phyloP scores from a whole-genome alignment of 1,140 invertebrate species.

The Varroa destructor region DNA sequence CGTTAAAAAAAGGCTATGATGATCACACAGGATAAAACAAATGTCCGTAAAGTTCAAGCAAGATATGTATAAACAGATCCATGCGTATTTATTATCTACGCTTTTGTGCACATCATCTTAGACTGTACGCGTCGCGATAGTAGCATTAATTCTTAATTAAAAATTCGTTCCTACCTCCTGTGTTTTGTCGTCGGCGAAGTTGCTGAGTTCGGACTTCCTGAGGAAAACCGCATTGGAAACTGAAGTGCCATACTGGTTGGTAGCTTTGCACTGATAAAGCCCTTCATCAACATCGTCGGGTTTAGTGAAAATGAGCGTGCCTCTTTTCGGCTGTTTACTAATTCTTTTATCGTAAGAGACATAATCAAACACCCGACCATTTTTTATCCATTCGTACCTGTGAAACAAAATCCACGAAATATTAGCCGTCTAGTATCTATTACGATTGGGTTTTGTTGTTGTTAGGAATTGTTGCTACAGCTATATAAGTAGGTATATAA shows the following conservation, averaged over 20 bases:
- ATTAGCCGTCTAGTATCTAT: background rate
- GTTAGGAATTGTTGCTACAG: no score
- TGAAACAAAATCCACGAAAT: background rate
- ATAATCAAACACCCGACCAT: conserved; percentile 76
- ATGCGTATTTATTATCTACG: no score
- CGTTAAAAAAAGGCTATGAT: no score
- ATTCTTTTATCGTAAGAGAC: conserved; percentile 82
- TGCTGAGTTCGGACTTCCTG: conserved; percentile 57
- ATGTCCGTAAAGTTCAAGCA: no score
- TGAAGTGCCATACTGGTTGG: conserved; percentile 82
- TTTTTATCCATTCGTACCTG: conserved; percentile 85
- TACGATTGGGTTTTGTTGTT: no score
- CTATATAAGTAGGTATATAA: no score
- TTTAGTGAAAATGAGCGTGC: conserved; percentile 72
- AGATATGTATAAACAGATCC: no score
- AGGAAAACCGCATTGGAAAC: conserved; percentile 88
- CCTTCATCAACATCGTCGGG: conserved; percentile 75
- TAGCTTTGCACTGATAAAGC: conserved; percentile 92
- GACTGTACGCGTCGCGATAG: no score
- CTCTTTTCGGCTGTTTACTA: conserved; percentile 73
- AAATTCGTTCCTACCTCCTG: conserved; percentile 23
- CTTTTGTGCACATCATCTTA: no score
- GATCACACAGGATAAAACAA: no score
- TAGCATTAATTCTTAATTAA: no score
- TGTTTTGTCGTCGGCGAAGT: conserved; percentile 41